A percentile compares a stretch with the other conserved stretches of the same genome.
phyloP scores from a whole-genome alignment of 2,888 invertebrate species.

The Melanostoma mellinum region DNA sequence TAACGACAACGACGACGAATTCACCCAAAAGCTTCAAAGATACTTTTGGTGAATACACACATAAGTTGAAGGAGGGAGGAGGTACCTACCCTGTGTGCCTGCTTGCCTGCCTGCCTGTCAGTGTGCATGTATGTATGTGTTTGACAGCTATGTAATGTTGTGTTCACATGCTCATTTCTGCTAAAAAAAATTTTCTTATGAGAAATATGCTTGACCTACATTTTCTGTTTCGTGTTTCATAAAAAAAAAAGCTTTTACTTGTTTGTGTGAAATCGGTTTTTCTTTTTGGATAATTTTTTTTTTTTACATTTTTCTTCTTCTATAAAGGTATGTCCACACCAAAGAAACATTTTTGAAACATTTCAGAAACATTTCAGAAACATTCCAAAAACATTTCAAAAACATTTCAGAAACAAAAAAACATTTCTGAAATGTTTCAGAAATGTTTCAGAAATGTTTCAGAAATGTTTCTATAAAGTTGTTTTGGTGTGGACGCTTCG shows the following conservation, averaged over 20 bases:
- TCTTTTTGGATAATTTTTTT: constrained; percentile 4
- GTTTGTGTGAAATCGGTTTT: constrained; percentile 35
- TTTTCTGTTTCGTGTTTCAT: constrained; percentile 52
- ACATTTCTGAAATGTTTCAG: too few relatives aligned
- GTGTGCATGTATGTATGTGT: constrained; percentile 40
- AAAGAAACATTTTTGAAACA: too few relatives aligned
- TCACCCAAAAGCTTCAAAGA: constrained; percentile 50
- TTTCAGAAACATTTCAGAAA: too few relatives aligned
- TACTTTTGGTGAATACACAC: constrained; percentile 21
- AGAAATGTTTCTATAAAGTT: too few relatives aligned
- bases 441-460: too few relatives aligned
- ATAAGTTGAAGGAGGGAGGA: too few relatives aligned
- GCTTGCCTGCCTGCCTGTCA: too few relatives aligned
- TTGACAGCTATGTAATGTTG: constrained; percentile 31
- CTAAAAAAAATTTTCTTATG: constrained; percentile 76
- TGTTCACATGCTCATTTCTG: constrained; percentile 26
- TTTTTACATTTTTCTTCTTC: not conserved
- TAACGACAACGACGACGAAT: constrained; percentile 42
- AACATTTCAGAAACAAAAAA: too few relatives aligned
- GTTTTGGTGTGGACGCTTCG: too few relatives aligned
- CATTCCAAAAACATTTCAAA: too few relatives aligned
- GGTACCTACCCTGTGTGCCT: too few relatives aligned
- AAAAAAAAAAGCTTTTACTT: constrained; percentile 28
- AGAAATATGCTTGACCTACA: constrained; percentile 82
- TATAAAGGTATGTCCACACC: not conserved